Evolutionary conservation across 2,797 vertebrate genomes (phyloP).

Genomic region (Ctenosaura bakeri): DNA sequence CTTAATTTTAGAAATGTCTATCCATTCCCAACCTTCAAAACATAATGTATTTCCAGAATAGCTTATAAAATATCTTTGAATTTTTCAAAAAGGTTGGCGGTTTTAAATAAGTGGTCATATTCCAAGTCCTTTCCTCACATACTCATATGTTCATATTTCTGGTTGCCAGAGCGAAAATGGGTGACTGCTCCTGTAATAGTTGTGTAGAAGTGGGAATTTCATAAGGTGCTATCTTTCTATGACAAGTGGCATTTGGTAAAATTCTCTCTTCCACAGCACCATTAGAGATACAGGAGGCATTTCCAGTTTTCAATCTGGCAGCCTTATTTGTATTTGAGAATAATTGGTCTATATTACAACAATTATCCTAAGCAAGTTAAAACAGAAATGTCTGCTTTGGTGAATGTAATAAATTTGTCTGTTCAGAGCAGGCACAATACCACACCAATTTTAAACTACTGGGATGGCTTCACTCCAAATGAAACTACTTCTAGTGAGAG

Average conservation of each 20-base stretch:
- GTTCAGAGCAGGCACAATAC: constrained; percentile 51
- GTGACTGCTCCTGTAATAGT: too few species aligned
- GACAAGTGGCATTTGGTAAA: too few species aligned
- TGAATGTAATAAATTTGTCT: not conserved
- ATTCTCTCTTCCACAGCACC: too few species aligned
- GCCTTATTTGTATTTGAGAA: not conserved
- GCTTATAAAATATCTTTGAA: not conserved
- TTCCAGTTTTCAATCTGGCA: too few species aligned
- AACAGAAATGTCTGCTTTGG: constrained; percentile 32
- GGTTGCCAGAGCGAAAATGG: too few species aligned
- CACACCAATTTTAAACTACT: constrained; percentile 51
- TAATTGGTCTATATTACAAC: constrained; percentile 35
- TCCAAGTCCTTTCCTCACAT: not conserved
- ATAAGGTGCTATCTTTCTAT: too few species aligned
- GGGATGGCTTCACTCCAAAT: constrained; percentile 41
- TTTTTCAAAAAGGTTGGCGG: not conserved
- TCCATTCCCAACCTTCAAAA: too few species aligned
- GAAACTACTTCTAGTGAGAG: constrained; percentile 56
- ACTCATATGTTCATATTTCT: not conserved
- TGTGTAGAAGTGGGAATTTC: too few species aligned
- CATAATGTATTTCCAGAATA: not conserved
- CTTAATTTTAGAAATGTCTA: too few species aligned
- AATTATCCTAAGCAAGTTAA: constrained; percentile 44
- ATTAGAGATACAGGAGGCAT: too few species aligned
- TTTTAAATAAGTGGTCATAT: not conserved